Percentiles rank a stretch among this genome's conserved stretches.
Conservation (phyloP, 1,140 invertebrate species). For the Paralvinella palmiformis region DNA sequence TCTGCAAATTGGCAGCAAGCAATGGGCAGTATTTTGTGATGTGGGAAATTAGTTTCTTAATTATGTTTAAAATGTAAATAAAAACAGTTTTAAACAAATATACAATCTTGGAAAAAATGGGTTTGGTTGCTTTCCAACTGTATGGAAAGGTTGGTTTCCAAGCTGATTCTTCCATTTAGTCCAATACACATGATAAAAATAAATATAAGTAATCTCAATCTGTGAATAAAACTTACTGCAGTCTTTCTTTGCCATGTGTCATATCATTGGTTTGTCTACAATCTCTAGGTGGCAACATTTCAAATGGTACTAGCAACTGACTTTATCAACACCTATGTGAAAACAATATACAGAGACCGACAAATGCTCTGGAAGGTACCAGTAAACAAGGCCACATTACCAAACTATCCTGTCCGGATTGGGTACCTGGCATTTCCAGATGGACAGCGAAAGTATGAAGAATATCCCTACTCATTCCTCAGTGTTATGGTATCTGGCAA, state of each 20-base stretch:
- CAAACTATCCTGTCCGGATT: slow-evolving; percentile 2
- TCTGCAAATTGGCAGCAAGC: neutral
- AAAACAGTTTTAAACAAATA: neutral
- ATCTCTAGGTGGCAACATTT: neutral
- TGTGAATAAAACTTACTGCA: neutral
- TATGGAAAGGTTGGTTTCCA: neutral
- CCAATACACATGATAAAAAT: neutral
- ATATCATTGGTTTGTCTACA: neutral
- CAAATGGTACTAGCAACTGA: neutral
- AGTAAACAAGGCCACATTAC: neutral
- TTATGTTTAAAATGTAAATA: neutral
- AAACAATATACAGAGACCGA: slow-evolving; percentile 1
- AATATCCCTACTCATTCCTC: neutral
- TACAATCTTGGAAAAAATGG: neutral
- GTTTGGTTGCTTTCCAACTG: neutral
- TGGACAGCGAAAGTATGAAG: neutral
- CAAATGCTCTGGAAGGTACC: neutral
- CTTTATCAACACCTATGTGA: neutral
- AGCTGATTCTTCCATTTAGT: neutral
- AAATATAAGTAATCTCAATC: neutral
- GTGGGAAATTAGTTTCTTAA: neutral
- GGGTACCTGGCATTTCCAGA: neutral
- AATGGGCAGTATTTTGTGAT: neutral
- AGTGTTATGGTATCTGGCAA: neutral
- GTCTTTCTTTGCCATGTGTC: too few relatives aligned